These are phyloP conservation scores for Pristionchus entomophagus DNA, from an alignment of 2,888 invertebrate species.

Conservation along the genomic window DNA sequence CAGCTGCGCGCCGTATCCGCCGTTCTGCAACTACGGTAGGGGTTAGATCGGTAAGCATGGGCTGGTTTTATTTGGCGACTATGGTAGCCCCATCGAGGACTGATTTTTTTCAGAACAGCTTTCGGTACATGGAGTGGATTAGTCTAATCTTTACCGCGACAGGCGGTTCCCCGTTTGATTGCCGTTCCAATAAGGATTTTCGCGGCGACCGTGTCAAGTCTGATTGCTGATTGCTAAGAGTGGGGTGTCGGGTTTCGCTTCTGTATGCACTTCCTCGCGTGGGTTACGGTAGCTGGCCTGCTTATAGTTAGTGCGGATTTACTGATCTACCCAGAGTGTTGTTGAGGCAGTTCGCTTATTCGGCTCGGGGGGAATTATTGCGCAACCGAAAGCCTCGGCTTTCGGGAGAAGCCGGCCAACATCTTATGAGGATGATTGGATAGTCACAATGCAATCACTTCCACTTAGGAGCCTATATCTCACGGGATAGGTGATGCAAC, in stretches of 20 bases:
- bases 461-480: too few species aligned
- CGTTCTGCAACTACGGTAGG: slow-evolving; percentile 46
- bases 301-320: too few species aligned
- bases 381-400: background rate
- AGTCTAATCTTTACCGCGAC: background rate
- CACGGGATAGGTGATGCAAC: too few species aligned
- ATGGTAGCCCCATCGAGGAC: background rate
- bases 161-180: slow-evolving; percentile 14
- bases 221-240: background rate
- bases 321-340: too few species aligned
- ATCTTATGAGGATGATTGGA: too few species aligned
- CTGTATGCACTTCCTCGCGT: background rate
- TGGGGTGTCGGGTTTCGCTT: slow-evolving; percentile 4
- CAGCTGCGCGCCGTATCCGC: slow-evolving; percentile 57
- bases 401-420: background rate
- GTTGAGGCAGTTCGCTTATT: too few species aligned
- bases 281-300: background rate
- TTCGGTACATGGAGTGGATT: background rate
- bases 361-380: background rate
- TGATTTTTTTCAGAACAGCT: background rate
- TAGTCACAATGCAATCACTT: too few species aligned
- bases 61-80: background rate
- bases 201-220: slow-evolving; percentile 5
- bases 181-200: slow-evolving; percentile 20
- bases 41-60: background rate